Evolutionary conservation across 2,888 invertebrate genomes (phyloP).

Genomic region (Eristalinus sepulchralis): DNA sequence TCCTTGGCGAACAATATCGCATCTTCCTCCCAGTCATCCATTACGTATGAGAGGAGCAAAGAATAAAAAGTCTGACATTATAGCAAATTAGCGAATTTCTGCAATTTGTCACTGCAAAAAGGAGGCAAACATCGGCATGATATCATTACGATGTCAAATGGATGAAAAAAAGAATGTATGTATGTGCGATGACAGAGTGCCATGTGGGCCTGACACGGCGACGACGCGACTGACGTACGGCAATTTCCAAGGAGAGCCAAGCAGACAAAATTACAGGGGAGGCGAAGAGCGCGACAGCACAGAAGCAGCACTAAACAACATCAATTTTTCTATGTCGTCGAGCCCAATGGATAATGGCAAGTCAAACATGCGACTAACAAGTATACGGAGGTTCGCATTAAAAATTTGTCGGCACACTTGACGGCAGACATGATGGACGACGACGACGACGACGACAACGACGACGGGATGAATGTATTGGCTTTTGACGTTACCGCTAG

Average conservation of each 20-base stretch:
- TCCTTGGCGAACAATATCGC: constrained; percentile 20
- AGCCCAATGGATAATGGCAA: constrained; percentile 52
- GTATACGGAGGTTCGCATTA: constrained; percentile 41
- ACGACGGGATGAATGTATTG: constrained; percentile 41
- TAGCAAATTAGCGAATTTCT: constrained; percentile 58
- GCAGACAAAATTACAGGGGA: constrained; percentile 18
- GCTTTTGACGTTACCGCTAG: constrained; percentile 36
- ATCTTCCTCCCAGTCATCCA: constrained; percentile 42
- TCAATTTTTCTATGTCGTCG: constrained; percentile 48
- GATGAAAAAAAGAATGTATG: constrained; percentile 1
- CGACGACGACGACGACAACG: no score
- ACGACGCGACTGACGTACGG: background rate
- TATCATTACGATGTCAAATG: constrained; percentile 33
- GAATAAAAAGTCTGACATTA: constrained; percentile 43
- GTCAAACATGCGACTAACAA: constrained; percentile 60
- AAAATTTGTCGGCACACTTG: constrained; percentile 53
- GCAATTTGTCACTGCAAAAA: constrained; percentile 51
- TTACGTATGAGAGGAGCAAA: constrained; percentile 27
- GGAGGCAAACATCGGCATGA: constrained; percentile 37
- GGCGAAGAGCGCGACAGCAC: background rate
- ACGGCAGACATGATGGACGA: constrained; percentile 55
- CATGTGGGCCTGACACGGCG: background rate
- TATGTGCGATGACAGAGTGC: constrained; percentile 31
- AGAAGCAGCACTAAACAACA: constrained; percentile 26
- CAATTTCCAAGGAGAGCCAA: constrained; percentile 8